Evolutionary conservation across 2,888 invertebrate genomes (phyloP), one percentile per base, ranked within the genome.

Genomic region (Carcina quercana): DNA sequence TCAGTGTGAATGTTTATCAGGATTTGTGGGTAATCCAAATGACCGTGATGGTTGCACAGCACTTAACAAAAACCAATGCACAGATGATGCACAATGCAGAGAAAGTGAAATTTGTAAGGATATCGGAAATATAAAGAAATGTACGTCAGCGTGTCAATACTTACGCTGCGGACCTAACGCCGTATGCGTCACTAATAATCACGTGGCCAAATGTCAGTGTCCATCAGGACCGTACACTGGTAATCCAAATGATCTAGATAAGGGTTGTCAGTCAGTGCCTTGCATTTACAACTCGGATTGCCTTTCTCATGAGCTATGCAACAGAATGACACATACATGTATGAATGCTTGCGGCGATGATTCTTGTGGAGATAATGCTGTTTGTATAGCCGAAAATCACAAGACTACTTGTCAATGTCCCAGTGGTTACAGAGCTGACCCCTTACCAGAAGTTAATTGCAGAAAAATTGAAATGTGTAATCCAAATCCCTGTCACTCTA

Each of bases 261-360:
- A 86, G 36, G 94, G 95, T 31, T 94, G 94, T 57, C 86, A 89
- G 70, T 86, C 89, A 34, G 94, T 95, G 4, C 92, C 94, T 3
- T 95, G 95, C 60, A 92, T 95, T 20, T 94, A 94, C 61, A 95
- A 95, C 56, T 88, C 89, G 28, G 95, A 95, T 58, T 95, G 95
- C 57, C 91, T 92, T 17, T 79, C 89, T 1, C 86, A 89, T 35
- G 92, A 95, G 62, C 74, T 94, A 32, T 96, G 96, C 62, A 91
- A 96, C 59, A 86, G 95, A 31, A 75, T 94, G 59, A 91, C 92
- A 1, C 92, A 95, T 59, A 91, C 90, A 13, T 96, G 96, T 53
- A 87, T 88, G 51, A 90, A 92, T 60, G 93, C 91, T 5, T 96
- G 95, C 57, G 88, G 89, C 41, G 91, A 91, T 60, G 90, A 92